Base-by-base conservation (phyloP, 2,888 invertebrate species). In the Chrysodeixis includens region DNA sequence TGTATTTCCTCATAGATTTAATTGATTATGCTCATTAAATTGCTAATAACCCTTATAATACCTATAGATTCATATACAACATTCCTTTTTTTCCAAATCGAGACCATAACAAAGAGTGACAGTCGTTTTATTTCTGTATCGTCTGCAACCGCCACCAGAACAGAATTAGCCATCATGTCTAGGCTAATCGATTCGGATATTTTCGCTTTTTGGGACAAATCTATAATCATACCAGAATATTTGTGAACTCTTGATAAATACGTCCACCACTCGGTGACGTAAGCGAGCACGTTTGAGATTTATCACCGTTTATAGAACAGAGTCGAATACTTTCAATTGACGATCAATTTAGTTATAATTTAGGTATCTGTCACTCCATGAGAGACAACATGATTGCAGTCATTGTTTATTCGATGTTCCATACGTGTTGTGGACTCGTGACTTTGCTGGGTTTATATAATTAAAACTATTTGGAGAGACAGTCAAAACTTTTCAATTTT, bases 161-260 rank as follows among this genome's bases (percentile, higher is more conserved):
- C 67, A 10, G 59, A 78, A 71, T 71, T 81, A 75, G 69, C 69
- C 12, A 56, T 32, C 66, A 60, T 68, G 68, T 71, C 74, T 74
- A 71, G 71, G 68, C 69, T 77, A 76, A 81, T 78, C 79, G 73
- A 79, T 78, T 60, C 44, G 30, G 63, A 72, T 67, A 78, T 77
- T 81, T 80, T 69, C 32, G 64, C 58, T 69, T 69, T 74, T 59
- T 59, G 62, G 68, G 53, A 35, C 67, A 67, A 49, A 32, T 71
- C 56, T 61, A 76, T 55, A 60, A 63, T 51, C 40, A 44, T 16
- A 26, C 18, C 30, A 4, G 66, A 62, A 66, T 66, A 74, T 16
- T 14, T n/a, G 62, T 51, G 52, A 22, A 6, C 32, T 56, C 22
- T 55, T 30, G 12, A 12, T 49, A 51, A 12, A 6, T 35, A 16